Evolutionary conservation across 2,113 vertebrate species (phyloP).

Genomic region (Propithecus coquereli): DNA sequence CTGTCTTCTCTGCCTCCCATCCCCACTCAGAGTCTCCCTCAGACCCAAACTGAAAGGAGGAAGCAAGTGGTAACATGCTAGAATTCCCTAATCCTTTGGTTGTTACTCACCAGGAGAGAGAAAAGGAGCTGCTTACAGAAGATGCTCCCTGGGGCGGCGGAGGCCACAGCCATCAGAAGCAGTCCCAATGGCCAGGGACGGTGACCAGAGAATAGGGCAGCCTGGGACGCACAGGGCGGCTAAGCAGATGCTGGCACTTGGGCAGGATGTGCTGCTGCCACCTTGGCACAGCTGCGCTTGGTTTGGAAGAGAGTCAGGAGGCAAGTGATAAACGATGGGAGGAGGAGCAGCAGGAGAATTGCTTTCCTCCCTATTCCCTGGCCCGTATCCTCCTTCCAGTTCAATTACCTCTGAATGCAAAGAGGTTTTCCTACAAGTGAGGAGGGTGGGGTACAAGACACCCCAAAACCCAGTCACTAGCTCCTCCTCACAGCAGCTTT

Average conservation of each 20-base stretch:
- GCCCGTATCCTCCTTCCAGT: conserved; percentile 8
- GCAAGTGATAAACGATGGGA: conserved; percentile 2
- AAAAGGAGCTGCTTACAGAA: conserved; percentile 71
- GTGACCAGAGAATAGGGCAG: background rate
- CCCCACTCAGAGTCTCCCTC: background rate
- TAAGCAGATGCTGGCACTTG: background rate
- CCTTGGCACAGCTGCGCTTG: background rate
- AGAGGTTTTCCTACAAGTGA: conserved; percentile 64
- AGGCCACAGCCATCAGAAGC: conserved; percentile 75
- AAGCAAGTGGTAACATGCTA: background rate
- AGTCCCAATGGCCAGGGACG: conserved; percentile 35
- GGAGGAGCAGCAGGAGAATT: background rate
- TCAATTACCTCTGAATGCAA: conserved; percentile 45
- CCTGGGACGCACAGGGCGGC: background rate
- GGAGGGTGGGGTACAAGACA: conserved; percentile 56
- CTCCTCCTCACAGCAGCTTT: conserved; percentile 74
- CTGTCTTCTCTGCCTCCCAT: background rate
- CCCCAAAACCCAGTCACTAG: conserved; percentile 56
- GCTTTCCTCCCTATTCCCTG: conserved; percentile 16
- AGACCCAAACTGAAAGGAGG: background rate
- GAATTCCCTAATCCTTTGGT: conserved; percentile 12
- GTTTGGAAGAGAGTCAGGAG: conserved; percentile 45
- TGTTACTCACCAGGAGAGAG: conserved; percentile 80
- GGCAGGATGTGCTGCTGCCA: conserved; percentile 10
- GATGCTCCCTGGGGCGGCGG: conserved; percentile 59